Evolutionary conservation across 2,797 vertebrate species (phyloP).

Genomic region (Coreius guichenoti): DNA sequence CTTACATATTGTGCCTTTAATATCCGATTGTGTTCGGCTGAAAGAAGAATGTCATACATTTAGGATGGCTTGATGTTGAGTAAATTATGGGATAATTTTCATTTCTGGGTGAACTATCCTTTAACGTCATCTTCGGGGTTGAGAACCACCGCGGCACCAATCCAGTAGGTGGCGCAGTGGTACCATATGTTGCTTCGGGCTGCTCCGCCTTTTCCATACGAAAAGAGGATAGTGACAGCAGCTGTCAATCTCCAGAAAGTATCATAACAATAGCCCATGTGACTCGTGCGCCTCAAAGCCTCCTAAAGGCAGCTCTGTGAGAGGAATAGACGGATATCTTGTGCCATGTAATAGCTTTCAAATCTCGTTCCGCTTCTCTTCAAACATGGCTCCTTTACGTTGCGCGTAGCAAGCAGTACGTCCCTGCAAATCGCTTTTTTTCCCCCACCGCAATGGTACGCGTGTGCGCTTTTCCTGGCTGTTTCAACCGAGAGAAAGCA

Average conservation of each 20-base stretch:
- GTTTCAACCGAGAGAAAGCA: conserved; percentile 30
- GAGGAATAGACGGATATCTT: neutral
- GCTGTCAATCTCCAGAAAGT: neutral
- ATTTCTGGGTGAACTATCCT: no score
- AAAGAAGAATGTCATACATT: no score
- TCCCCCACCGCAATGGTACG: conserved; percentile 2
- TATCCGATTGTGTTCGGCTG: no score
- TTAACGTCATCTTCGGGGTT: neutral
- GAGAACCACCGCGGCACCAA: neutral
- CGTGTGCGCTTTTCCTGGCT: conserved; percentile 30
- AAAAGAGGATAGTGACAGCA: neutral
- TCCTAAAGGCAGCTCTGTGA: no score
- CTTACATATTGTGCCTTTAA: no score
- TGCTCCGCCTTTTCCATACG: neutral
- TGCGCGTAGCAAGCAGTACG: neutral
- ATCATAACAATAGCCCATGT: neutral
- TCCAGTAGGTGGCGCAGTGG: conserved; percentile 7
- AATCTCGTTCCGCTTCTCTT: neutral
- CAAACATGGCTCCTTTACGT: neutral
- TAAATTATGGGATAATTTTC: no score
- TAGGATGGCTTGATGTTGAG: no score
- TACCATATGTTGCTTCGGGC: neutral
- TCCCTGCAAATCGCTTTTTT: neutral
- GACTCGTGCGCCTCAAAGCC: neutral
- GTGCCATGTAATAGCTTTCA: neutral